Base-by-base conservation (phyloP, 2,888 invertebrate genomes). In the Caenorhabditis sp. region DNA sequence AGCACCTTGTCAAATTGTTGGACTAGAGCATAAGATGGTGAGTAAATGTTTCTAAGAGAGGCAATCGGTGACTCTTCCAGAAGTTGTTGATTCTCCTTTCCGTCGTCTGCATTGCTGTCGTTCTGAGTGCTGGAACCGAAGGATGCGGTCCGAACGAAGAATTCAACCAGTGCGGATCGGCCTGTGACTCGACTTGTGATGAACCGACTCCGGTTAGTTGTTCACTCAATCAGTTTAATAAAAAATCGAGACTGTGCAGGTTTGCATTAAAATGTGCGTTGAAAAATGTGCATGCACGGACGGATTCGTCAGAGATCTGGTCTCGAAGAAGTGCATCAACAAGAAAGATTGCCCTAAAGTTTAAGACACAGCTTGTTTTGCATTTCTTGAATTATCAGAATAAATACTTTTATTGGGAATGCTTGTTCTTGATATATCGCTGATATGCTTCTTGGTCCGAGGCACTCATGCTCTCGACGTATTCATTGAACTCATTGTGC, bases 251-350 rank as follows among this genome's bases (percentile, higher is more conserved):
- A 15, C 20, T 32, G 56, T 77, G 15, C 61, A 71, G 79, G 53
- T 55, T 2, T 79, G 79, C 55, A 67, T 67, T 20, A 18, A 71
- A 47, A 71, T 53, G 60, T 80, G 80, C n/a, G 4, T 61, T 32
- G 44, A 67, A 2, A 32, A 65, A 40, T 80, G 80, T 20, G 68
- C 68, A 11, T 80, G 80, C 35, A 61, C 56, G 20, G 18, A 15
- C 9, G 72, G 72, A 55, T 80, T 72, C 40, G 62, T 72, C 15
- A 37, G 56, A 56, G 60, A 68, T 32, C 47, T 55, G 13, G 53
- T 26, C 5, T 58, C 70, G n/a, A 62, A 62, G 28, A 71, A 71
- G 22, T 71, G 71, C 32, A 18, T 71, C 28, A n/a, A 71, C 18
- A 5, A 55, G 13, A 71, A 55, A 11, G 40, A 62, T 8, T 71